Evolutionary conservation across 92 coral and sea anemone species (phyloP), one percentile per base, ranked within the genome.

Genomic region (Chrysogorgia sp.): DNA sequence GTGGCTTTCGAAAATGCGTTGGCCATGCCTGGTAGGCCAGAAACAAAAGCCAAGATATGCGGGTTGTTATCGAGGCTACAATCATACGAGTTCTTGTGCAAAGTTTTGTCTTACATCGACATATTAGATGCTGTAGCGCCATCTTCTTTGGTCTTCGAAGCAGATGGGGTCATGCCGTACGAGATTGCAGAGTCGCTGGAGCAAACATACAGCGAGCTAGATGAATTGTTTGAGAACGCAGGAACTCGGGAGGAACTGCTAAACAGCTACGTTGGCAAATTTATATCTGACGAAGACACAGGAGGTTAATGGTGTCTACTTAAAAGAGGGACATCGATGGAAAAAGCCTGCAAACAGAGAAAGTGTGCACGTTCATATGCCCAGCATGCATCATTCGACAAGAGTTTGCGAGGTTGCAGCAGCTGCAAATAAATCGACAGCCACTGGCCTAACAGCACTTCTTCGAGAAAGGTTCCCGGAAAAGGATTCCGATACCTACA

Each of bases 201-300:
- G 17, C 8, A 8, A 43, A 43, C 50, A 8, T 8, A 8, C 50
- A 43, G 8, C 50, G 50, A 43, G 17, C 8, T 43, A 17, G 17
- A 43, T 8, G 50, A 43, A 17, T 8, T 8, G 17, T 8, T 8
- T 17, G 50, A 43, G 9, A 17, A 43, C 8, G 17, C 17, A 8
- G 50, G 50, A 43, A 43, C 50, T 43, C 17, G 8, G 8, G 50
- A 43, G 8, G 50, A 43, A 17, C 17, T 43, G 9, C 50, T 43
- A 8, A 17, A 43, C 50, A 43, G 50, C 50, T 43, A 43, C 50
- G 50, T 43, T 15, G 33, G 64, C 29, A 21, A 58, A 21, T 58
- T 58, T 28, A 58, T n/a, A 21, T 21, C 13, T 21, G 64, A 58
- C 33, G 64, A 58, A 58, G 64, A 58, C 28, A 20, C n/a, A 58